Percentiles rank a stretch among this genome's conserved stretches.
Evolutionary conservation across 2,113 vertebrate species (phyloP).

Genomic region (Willisornis vidua): DNA sequence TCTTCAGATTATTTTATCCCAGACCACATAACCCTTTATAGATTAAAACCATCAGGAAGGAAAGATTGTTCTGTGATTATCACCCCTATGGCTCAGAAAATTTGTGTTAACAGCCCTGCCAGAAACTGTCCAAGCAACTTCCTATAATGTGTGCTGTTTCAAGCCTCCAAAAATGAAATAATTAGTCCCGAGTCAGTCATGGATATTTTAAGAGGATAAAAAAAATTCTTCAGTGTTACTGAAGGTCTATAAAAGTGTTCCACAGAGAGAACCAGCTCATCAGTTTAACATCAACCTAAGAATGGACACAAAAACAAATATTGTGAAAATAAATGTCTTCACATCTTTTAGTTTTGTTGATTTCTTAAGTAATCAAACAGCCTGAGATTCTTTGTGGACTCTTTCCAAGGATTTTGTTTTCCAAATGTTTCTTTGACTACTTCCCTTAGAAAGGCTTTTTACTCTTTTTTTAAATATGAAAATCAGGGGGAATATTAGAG

Average conservation of each 20-base stretch:
- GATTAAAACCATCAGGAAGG: neutral
- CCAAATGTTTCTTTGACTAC: neutral
- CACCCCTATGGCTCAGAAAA: neutral
- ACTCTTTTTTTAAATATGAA: neutral
- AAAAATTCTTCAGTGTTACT: neutral
- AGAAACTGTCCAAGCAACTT: neutral
- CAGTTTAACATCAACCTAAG: neutral
- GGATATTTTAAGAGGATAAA: neutral
- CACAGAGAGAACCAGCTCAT: neutral
- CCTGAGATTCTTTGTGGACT: neutral
- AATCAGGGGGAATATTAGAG: neutral
- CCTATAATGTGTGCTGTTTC: neutral
- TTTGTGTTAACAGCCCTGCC: fast-evolving
- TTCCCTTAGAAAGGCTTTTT: neutral
- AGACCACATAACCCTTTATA: neutral
- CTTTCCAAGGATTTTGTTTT: neutral
- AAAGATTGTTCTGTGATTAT: neutral
- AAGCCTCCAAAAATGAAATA: neutral
- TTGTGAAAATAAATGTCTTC: neutral
- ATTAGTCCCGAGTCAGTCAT: neutral
- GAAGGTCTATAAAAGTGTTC: neutral
- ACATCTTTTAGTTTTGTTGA: neutral
- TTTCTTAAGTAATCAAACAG: neutral
- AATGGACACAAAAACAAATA: neutral
- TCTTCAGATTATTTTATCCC: neutral